Conservation (phyloP, 2,797 vertebrate genomes). For the Eulemur albifrons region DNA sequence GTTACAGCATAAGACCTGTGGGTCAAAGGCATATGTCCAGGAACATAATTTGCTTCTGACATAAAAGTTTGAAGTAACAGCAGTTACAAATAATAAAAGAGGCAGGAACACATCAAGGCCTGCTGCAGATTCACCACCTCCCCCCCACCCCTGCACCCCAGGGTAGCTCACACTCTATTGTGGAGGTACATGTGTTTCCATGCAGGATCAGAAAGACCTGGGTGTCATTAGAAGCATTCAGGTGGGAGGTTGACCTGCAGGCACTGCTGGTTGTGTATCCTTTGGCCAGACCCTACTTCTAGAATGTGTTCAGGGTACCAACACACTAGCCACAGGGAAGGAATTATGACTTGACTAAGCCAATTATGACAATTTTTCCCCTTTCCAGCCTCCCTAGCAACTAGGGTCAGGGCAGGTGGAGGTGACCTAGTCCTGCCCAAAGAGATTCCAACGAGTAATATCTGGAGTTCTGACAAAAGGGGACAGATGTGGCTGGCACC, state of each 20-base stretch:
- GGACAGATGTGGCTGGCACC: background rate
- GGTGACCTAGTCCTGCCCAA: background rate
- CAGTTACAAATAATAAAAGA: background rate
- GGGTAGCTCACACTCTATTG: background rate
- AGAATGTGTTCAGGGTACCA: background rate
- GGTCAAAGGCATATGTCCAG: background rate
- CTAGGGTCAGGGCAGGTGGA: background rate
- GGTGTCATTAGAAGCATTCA: background rate
- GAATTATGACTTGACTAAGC: background rate
- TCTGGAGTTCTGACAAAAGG: background rate
- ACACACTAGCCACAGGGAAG: background rate
- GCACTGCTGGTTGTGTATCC: background rate
- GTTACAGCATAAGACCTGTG: background rate
- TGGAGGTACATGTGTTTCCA: background rate
- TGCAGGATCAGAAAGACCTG: background rate
- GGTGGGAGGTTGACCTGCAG: background rate
- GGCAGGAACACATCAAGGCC: background rate
- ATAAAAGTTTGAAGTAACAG: background rate
- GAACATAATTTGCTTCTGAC: background rate
- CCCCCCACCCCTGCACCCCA: too few species aligned
- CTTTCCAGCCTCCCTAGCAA: background rate
- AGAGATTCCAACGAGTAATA: background rate
- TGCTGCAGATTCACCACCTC: background rate
- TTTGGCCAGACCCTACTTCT: background rate
- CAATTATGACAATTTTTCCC: background rate